Evolutionary conservation across 2,113 vertebrate genomes (phyloP), one percentile per base, ranked within the genome.

Genomic region (Holacanthus passer): DNA sequence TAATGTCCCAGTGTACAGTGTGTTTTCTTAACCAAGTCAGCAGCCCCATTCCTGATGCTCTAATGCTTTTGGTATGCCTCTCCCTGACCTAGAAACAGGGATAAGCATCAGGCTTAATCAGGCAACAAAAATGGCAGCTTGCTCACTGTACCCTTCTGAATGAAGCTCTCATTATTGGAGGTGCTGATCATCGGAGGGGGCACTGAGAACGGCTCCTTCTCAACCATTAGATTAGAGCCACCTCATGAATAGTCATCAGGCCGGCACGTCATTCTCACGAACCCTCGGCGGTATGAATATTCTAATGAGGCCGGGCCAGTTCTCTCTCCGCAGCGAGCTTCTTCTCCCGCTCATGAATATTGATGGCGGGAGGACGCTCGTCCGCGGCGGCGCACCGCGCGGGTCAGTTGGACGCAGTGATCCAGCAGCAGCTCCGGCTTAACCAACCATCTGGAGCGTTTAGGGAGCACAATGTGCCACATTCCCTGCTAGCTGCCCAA

Each of bases 401-500:
- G 35, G 87, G 82, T 85, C 84, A 83, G 87, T 66, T 75, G 55
- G 74, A 76, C 77, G 65, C 88, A 68, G 78, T 74, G 85, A 88
- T 90, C 87, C 89, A 81, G 85, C 70, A 89, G 78, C 68, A 45
- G 73, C 79, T 59, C 52, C 29, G 58, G 84, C 87, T 83, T 77
- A 87, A 47, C 29, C 63, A 59, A 86, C 92, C 92, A 91, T 93
- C 92, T 93, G 91, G 83, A 92, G 79, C 81, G 11, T 84, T 91
- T 89, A 87, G 85, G 76, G 16, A 47, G 75, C 84, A 79, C 77
- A 86, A 81, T 82, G 73, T 48, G 35, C 66, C 64, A 32, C 80
- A 60, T 32, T 55, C 77, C 56, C 52, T n/a, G 1, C 7, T 3
- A 47, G 59, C 66, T 22, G 52, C 56, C n/a, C 52, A 3, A 59